A percentile compares a stretch with the other conserved stretches of the same genome.
Conservation (phyloP, 2,888 invertebrate genomes). For the Tubulanus polymorphus region DNA sequence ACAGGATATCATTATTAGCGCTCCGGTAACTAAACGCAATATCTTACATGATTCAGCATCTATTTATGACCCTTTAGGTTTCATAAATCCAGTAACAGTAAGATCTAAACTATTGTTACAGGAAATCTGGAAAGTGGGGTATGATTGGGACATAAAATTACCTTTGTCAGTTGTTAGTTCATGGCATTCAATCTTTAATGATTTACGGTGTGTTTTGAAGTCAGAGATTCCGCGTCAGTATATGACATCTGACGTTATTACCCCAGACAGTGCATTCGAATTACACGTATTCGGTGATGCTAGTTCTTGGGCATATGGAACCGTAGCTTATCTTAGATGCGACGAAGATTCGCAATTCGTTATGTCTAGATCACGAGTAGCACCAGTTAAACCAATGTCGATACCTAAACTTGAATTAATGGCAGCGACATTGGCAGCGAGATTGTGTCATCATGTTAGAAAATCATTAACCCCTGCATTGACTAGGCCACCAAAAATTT, state of each 20-base stretch:
- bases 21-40: background rate
- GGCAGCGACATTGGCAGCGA: conserved; percentile 7
- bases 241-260: no score
- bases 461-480: no score
- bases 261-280: background rate
- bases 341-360: conserved; percentile 3
- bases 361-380: conserved; percentile 14
- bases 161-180: background rate
- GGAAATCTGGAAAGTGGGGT: background rate
- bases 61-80: background rate
- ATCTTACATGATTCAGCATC: background rate
- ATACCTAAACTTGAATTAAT: conserved; percentile 16
- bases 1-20: background rate
- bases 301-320: background rate
- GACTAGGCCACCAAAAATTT: background rate
- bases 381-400: conserved; percentile 11
- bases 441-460: conserved; percentile 2
- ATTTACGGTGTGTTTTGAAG: background rate
- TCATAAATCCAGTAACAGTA: background rate
- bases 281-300: conserved; percentile 6
- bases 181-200: background rate
- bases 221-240: background rate
- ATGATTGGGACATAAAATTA: background rate
- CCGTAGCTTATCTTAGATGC: conserved; percentile 8
- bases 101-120: background rate